Evolutionary conservation across 2,113 vertebrate species (phyloP), one percentile per base, ranked within the genome.

Genomic region (Antidorcas marsupialis): DNA sequence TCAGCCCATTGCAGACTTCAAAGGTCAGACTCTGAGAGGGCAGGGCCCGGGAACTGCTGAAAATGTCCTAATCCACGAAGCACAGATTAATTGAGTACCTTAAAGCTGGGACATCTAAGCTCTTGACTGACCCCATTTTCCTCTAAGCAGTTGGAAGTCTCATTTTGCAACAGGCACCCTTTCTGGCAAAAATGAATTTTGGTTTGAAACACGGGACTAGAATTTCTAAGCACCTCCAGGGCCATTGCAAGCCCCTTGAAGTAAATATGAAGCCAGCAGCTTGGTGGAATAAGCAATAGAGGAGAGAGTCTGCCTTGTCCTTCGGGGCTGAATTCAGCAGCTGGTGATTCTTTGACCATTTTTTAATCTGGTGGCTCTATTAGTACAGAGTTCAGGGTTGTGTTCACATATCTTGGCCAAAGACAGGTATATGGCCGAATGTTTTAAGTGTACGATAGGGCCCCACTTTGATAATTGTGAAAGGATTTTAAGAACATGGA

Each of bases 131-230:
- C 92, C 92, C 94, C 94, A 87, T 96, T 95, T 78, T 60, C 74
- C 84, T 96, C 89, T 52, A 96, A 96, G 96, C 76, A 96, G 88
- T 84, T 92, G 96, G 67, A 28, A 98, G 52, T 86, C 92, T 98
- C 91, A 97, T 94, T 98, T 95, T 82, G 92, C 81, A 98, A 96
- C 67, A 96, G 97, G 81, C 92, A 85, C 87, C 76, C 82, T 98
- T 94, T 94, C 87, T 95, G 76, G 81, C 59, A 92, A 97, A 98
- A 98, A 98, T 79, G 90, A 94, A 96, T 98, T 97, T 97, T 96
- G 89, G 84, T 87, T 96, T 96, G 90, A 92, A 97, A 95, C 87
- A 92, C 2, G 4, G 74, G 95, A 95, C 92, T 96, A 57, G 97
- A 97, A 98, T 98, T 95, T 78, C 50, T 94, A 98, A 98, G 90